Evolutionary conservation across 2,888 invertebrate species (phyloP), one percentile per base, ranked within the genome.

Genomic region (Gibbula magus): DNA sequence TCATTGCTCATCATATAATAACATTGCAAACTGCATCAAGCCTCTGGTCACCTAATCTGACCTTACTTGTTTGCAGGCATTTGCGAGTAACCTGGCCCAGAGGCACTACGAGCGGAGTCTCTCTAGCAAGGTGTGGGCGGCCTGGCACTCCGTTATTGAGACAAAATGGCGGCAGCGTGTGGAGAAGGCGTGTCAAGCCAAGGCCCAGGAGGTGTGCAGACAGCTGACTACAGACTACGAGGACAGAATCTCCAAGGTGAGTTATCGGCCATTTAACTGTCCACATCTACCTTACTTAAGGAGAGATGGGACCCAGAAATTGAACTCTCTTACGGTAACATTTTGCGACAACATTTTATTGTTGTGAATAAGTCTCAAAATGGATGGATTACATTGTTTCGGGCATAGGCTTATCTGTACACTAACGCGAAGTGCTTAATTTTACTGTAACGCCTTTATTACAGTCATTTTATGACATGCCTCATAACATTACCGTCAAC

Each of bases 121-220:
- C 32, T 81, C 81, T 5, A 83, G 86, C 79, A 90, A 87, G 29
- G 88, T 88, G 0, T 88, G 89, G 88, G 87, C 84, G 8, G 87
- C 86, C 4, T 93, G 92, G 93, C 91, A 91, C 80, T 87, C 88
- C 0, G 79, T 90, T 16, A 87, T 92, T 4, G 90, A 90, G 80
- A 85, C 83, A 7, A 88, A 88, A 66, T 92, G 92, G 92, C 81
- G 88, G 16, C 79, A 86, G 22, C 84, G 91, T 7, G 89, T 92
- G n/a, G 91, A 92, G 84, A 89, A 89, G 75, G 91, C 91, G 0
- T 92, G 92, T 84, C 91, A 93, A 85, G 84, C 86, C 32, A 91
- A 92, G 82, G 92, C 93, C 0, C 90, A 92, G 84, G 91, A 91
- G 84, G 89, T 93, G 67, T 92, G 92, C 79, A 82, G 88, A 80